These are phyloP conservation scores for Gymnoscelis rufifasciata DNA, from an alignment of 2,888 invertebrate species.

Conservation along the genomic window DNA sequence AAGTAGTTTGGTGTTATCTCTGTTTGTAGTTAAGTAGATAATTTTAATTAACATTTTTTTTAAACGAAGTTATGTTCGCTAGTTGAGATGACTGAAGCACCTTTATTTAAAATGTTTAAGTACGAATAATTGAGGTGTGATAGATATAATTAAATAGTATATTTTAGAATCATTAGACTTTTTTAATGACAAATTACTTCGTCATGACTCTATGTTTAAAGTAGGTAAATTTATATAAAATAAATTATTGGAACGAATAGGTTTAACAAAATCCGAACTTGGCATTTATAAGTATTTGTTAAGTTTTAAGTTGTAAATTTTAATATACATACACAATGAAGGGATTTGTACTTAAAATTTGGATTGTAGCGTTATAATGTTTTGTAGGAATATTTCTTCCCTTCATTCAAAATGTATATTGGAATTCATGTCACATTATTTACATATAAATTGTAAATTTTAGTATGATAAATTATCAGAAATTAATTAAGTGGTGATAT, in stretches of 20 bases:
- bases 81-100: too few species aligned
- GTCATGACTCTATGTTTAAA: too few species aligned
- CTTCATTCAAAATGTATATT: slow-evolving; percentile 24
- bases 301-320: slow-evolving; percentile 14
- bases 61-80: too few species aligned
- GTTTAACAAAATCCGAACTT: neutral
- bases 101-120: too few species aligned
- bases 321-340: slow-evolving; percentile 9
- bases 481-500: slow-evolving; percentile 27
- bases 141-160: too few species aligned
- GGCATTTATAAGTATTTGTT: slow-evolving; percentile 7
- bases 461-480: slow-evolving; percentile 63
- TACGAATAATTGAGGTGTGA: too few species aligned
- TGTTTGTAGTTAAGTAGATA: too few species aligned
- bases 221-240: too few species aligned
- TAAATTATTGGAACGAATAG: neutral
- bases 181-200: too few species aligned
- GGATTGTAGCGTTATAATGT: neutral
- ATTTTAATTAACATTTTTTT: too few species aligned
- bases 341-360: slow-evolving; percentile 6
- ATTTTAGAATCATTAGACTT: too few species aligned
- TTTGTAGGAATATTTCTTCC: neutral
- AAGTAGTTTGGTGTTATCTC: too few species aligned
- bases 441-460: slow-evolving; percentile 44
- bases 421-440: slow-evolving; percentile 26